Percentiles rank a stretch among this genome's conserved stretches.
phyloP scores from a whole-genome alignment of 37 sponge, comb jelly and placozoan genomes.

The Geodia barretti region DNA sequence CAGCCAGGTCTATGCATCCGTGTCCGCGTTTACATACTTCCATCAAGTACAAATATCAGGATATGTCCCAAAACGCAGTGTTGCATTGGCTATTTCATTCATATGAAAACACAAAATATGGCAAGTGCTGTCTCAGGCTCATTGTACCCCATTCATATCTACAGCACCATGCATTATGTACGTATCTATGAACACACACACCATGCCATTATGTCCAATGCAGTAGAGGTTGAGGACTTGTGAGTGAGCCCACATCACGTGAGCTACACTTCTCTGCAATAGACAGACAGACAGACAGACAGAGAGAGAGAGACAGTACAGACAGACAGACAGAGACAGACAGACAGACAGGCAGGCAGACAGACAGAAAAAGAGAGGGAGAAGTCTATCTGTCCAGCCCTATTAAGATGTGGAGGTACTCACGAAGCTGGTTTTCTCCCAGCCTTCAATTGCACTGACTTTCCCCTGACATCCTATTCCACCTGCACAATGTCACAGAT shows the following conservation, averaged over 20 bases:
- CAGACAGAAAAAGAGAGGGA: background rate
- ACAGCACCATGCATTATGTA: no score
- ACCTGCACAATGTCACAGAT: conserved; percentile 35
- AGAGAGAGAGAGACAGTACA: no score
- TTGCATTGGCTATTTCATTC: background rate
- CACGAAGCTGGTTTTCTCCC: conserved; percentile 63
- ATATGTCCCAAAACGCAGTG: background rate
- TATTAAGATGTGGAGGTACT: conserved; percentile 6
- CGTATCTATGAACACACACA: no score
- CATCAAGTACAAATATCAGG: background rate
- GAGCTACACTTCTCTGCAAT: conserved; percentile 81
- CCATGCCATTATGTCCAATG: conserved; percentile 86
- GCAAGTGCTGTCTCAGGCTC: no score
- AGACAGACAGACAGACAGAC: no score
- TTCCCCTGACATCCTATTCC: conserved; percentile 55
- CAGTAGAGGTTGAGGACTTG: conserved; percentile 64
- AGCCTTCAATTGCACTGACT: conserved; percentile 45
- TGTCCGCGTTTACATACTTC: background rate
- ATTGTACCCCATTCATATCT: no score
- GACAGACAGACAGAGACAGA: no score
- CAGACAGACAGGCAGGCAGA: no score
- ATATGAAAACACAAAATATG: no score
- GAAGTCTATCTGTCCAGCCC: no score
- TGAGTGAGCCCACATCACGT: conserved; percentile 68
- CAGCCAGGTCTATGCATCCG: background rate